Base-by-base conservation (phyloP, 2,888 invertebrate genomes). In the Strigamia maritima region DNA sequence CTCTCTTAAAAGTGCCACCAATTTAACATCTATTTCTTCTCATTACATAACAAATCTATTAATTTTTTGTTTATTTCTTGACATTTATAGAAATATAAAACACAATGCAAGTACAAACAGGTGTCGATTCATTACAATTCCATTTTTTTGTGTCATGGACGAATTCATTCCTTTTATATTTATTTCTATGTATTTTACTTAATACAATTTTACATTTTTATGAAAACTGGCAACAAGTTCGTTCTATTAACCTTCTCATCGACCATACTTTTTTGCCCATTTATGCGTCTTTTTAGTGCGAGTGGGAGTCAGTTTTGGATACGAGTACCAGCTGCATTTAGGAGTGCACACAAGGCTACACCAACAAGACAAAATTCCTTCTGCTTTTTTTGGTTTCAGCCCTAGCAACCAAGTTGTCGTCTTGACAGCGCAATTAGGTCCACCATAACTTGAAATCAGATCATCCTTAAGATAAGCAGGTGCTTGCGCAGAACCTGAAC, bases 341-440 rank as follows among this genome's bases (percentile, higher is more conserved):
- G 70, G 70, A 70, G 70, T 70, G 70, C 70, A 70, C 70, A 70
- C 70, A 70, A 70, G 70, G 70, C 70, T 70, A 70, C 70, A 70
- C 70, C 70, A 70, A 70, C 70, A 70, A 70, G 28, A 70, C 26
- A 14, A 70, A 70, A 70, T 70, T 70, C 70, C 70, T 70, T 70
- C 70, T 70, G 12, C 70, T 70, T 70, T 70, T 70, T 70, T 70
- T 70, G 70, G 28, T 70, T 70, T 70, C 70, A 70, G 70, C 70
- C 70, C 28, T 70, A 70, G 70, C 70, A 70, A 54, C 54, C 54
- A 54, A 54, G 70, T 26, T 70, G 70, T 70, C 70, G 70, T 70
- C 70, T 28, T 70, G 70, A 70, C 70, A 70, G 70, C 70, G 70
- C 70, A 70, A 70, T 70, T 70, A 70, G 70, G 70, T 70, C 70